phyloP scores from a whole-genome alignment of 2,113 vertebrate genomes.

The Hyperopisus bebe region DNA sequence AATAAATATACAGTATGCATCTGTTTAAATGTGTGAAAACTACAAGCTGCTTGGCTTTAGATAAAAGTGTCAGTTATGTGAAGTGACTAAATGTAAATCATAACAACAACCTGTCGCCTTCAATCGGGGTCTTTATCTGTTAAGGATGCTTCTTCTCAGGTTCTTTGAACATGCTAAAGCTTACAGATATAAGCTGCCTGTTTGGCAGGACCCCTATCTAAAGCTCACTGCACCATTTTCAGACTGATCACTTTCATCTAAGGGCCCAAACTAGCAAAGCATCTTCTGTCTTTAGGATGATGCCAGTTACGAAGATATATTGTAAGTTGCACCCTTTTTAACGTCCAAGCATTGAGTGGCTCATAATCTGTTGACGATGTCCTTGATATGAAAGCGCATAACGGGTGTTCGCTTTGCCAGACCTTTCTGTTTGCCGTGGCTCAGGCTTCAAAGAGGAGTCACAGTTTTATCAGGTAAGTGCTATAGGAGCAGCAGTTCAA shows the following conservation, averaged over 20 bases:
- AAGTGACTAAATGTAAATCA: background rate
- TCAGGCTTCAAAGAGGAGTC: constrained; percentile 29
- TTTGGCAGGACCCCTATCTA: background rate
- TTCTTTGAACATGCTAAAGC: background rate
- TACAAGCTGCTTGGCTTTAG: background rate
- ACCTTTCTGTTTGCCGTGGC: constrained; percentile 29
- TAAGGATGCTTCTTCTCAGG: background rate
- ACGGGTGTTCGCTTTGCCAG: constrained; percentile 10
- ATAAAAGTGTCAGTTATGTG: background rate
- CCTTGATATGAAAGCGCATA: constrained; percentile 21
- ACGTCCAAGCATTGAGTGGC: constrained; percentile 7
- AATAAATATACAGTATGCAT: background rate
- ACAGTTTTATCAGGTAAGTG: constrained; percentile 36
- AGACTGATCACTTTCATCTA: background rate
- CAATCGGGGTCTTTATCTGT: background rate
- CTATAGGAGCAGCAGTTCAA: constrained; percentile 35
- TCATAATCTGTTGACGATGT: constrained; percentile 14
- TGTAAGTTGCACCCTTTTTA: constrained; percentile 19
- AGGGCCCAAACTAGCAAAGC: background rate
- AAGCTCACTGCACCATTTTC: background rate
- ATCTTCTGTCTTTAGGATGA: background rate
- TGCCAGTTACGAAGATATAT: background rate
- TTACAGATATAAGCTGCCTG: background rate
- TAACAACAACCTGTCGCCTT: background rate
- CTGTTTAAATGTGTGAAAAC: background rate